These are phyloP conservation scores for Atethmia centrago DNA, from an alignment of 2,888 invertebrate species.

Conservation along the genomic window DNA sequence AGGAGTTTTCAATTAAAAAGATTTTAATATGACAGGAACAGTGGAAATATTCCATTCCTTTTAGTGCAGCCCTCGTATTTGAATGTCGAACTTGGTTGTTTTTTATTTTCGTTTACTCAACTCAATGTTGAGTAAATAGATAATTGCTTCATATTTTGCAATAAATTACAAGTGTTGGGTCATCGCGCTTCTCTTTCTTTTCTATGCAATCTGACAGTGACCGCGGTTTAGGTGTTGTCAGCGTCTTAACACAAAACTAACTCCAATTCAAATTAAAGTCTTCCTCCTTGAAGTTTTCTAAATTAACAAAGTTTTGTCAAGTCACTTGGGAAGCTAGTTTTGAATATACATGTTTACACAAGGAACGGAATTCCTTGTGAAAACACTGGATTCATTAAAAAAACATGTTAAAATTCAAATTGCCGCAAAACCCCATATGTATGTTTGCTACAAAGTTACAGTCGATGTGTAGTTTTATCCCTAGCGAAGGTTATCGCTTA, in stretches of 20 bases:
- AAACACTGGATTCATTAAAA: neutral
- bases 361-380: slow-evolving; percentile 6
- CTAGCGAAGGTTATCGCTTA: slow-evolving; percentile 31
- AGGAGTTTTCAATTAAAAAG: too few relatives aligned
- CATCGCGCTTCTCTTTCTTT: too few relatives aligned
- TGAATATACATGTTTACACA: slow-evolving; percentile 24
- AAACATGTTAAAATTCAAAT: slow-evolving; percentile 15
- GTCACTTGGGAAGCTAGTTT: slow-evolving; percentile 40
- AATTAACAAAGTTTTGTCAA: slow-evolving; percentile 45
- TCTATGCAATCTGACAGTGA: too few relatives aligned
- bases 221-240: too few relatives aligned
- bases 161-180: too few relatives aligned
- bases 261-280: slow-evolving; percentile 40
- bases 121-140: too few relatives aligned
- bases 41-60: too few relatives aligned
- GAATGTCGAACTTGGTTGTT: too few relatives aligned
- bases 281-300: slow-evolving; percentile 34
- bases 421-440: neutral
- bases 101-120: too few relatives aligned
- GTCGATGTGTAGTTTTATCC: slow-evolving; percentile 19
- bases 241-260: slow-evolving; percentile 36
- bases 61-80: too few relatives aligned
- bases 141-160: too few relatives aligned
- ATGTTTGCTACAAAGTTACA: neutral
- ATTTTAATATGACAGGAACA: too few relatives aligned